These are phyloP conservation scores for Microctonus brassicae DNA, from an alignment of 2,888 invertebrate species.

Conservation along the genomic window DNA sequence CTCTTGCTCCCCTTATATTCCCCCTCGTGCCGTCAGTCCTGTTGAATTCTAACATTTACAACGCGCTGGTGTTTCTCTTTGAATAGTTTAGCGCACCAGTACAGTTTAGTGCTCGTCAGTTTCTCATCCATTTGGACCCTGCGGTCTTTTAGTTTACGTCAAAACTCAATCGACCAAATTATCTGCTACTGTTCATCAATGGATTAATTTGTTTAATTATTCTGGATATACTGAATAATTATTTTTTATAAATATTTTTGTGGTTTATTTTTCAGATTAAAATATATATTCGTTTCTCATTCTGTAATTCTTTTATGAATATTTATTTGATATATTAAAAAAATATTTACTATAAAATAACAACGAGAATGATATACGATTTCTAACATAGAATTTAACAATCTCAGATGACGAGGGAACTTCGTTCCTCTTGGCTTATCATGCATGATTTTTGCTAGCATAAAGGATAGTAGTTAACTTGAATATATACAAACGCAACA, in stretches of 20 bases:
- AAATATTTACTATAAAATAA: too few relatives aligned
- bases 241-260: too few relatives aligned
- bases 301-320: too few relatives aligned
- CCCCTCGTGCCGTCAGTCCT: constrained; percentile 3
- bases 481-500: neutral
- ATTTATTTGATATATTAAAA: too few relatives aligned
- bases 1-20: constrained; percentile 21
- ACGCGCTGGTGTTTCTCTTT: constrained; percentile 10
- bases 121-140: neutral
- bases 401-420: neutral
- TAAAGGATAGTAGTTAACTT: constrained; percentile 30
- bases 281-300: too few relatives aligned
- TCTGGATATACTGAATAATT: too few relatives aligned
- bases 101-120: neutral
- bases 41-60: constrained; percentile 9
- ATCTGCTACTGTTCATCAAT: neutral
- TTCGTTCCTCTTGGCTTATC: constrained; percentile 49
- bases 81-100: constrained; percentile 11
- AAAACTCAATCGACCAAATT: neutral
- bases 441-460: constrained; percentile 47
- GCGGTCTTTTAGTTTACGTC: constrained; percentile 2
- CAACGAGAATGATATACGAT: neutral
- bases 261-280: too few relatives aligned
- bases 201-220: neutral
- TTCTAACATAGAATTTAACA: neutral